These are phyloP conservation scores for Tapirus terrestris DNA, from an alignment of 2,113 vertebrate genomes.

Conservation along the genomic window DNA sequence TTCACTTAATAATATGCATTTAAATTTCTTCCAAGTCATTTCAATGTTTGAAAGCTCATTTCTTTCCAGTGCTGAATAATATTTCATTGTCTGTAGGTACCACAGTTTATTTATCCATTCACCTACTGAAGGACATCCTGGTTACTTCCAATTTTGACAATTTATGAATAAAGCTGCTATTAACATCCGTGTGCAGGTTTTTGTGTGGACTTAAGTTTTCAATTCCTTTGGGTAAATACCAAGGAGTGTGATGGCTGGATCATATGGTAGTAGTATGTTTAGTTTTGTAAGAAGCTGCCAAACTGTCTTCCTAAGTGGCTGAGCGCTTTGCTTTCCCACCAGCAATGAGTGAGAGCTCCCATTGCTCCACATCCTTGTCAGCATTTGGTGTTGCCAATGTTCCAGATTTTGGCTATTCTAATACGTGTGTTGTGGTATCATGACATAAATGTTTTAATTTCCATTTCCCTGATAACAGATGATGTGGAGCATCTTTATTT, in stretches of 20 bases:
- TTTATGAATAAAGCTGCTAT: neutral
- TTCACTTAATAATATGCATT: neutral
- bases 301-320: neutral
- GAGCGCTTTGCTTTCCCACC: no score
- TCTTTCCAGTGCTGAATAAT: neutral
- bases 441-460: neutral
- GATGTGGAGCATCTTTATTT: neutral
- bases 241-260: neutral
- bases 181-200: neutral
- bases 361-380: fast-evolving
- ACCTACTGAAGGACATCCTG: neutral
- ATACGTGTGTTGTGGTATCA: fast-evolving
- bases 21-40: neutral
- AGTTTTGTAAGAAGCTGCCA: neutral
- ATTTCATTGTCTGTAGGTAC: neutral
- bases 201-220: no score
- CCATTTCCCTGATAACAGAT: neutral
- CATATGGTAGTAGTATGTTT: neutral
- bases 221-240: no score
- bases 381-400: fast-evolving
- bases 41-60: neutral
- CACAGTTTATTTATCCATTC: neutral
- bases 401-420: neutral
- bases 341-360: neutral
- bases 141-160: neutral